Percentiles rank a stretch among this genome's conserved stretches.
These are phyloP conservation scores for Ametastegia equiseti DNA, from an alignment of 2,888 invertebrate genomes.

Conservation along the genomic window DNA sequence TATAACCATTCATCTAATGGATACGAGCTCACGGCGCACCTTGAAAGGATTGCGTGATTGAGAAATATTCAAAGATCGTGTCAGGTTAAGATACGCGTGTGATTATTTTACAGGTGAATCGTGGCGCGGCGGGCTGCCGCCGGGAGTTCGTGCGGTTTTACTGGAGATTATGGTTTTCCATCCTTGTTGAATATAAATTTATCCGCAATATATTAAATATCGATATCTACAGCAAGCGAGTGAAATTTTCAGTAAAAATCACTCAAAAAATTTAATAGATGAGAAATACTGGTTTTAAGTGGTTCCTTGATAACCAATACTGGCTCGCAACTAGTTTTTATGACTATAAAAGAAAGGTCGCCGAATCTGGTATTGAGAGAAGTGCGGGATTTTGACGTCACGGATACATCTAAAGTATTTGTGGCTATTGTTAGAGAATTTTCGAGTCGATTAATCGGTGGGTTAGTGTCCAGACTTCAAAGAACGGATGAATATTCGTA, in stretches of 20 bases:
- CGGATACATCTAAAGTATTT: not conserved
- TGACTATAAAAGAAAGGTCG: not conserved
- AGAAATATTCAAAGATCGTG: not conserved
- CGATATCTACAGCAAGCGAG: not conserved
- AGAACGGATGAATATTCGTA: not conserved
- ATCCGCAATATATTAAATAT: not conserved
- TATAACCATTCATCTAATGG: not conserved
- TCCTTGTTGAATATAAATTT: not conserved
- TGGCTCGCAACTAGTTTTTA: not conserved
- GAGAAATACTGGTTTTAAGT: not conserved
- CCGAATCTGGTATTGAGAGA: not conserved
- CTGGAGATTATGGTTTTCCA: not conserved
- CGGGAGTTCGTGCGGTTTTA: too few relatives aligned
- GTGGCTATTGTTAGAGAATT: not conserved
- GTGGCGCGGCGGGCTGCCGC: not conserved
- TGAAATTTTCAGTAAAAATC: not conserved
- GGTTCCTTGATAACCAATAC: not conserved
- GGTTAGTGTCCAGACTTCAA: not conserved
- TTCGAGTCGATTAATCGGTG: not conserved
- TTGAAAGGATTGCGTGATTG: constrained; percentile 21
- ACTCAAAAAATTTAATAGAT: not conserved
- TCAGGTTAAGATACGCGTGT: not conserved
- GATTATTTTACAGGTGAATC: not conserved
- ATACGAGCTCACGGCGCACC: not conserved
- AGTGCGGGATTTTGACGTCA: not conserved